Conservation (phyloP, 1,140 invertebrate genomes). For the Thaumetopoea pityocampa region DNA sequence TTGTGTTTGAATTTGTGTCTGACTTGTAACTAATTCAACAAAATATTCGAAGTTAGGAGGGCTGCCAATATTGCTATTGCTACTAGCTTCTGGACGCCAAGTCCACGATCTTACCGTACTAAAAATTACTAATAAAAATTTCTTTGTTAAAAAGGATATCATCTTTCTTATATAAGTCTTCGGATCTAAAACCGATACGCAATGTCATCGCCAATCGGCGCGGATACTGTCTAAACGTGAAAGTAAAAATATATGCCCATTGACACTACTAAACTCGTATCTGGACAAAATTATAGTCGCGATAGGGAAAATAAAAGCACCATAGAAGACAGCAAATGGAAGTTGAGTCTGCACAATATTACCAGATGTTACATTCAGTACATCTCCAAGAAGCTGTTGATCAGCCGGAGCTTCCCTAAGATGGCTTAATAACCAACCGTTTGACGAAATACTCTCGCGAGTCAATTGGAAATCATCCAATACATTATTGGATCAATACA, state of each 20-base stretch:
- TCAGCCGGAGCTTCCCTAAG: conserved; percentile 25
- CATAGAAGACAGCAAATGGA: conserved; percentile 19
- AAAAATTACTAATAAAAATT: conserved; percentile 4
- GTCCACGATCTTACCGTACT: conserved; percentile 10
- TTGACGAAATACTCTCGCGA: conserved; percentile 24
- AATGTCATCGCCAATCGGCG: conserved; percentile 10
- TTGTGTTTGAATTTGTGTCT: too few relatives aligned
- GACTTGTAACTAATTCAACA: conserved; percentile 1
- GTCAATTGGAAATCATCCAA: conserved; percentile 23
- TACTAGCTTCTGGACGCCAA: conserved; percentile 1
- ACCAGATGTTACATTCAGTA: conserved; percentile 18
- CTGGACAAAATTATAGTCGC: too few relatives aligned
- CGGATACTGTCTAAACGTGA: conserved; percentile 12
- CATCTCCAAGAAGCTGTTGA: conserved; percentile 18
- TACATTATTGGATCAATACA: too few relatives aligned
- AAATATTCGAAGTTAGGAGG: conserved; percentile 9
- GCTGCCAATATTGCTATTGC: background rate
- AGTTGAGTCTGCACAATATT: conserved; percentile 21
- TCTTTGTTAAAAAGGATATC: conserved; percentile 7
- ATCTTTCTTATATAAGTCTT: conserved; percentile 15
- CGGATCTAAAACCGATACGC: conserved; percentile 13
- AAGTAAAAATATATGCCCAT: background rate
- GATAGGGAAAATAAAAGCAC: conserved; percentile 9
- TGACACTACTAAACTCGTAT: too few relatives aligned
- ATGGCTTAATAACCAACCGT: conserved; percentile 16